Evolutionary conservation across 2,888 invertebrate genomes (phyloP).

Genomic region (Ormyrus pomaceus): DNA sequence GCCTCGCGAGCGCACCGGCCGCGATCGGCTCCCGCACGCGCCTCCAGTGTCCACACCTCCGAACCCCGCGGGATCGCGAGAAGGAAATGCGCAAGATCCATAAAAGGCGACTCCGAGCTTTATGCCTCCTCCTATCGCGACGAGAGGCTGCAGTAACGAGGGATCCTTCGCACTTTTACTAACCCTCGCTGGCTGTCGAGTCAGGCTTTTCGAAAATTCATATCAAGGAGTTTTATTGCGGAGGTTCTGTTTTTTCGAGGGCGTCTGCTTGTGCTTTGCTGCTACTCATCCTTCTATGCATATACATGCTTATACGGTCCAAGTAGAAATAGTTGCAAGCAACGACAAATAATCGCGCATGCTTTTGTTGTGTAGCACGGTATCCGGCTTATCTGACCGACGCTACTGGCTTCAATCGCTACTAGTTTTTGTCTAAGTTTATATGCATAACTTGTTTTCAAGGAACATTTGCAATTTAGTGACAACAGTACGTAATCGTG

Average conservation of each 20-base stretch:
- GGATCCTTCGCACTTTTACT: too few species aligned
- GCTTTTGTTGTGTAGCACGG: constrained; percentile 67
- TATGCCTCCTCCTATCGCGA: not conserved
- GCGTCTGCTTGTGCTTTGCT: not conserved
- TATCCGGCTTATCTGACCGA: constrained; percentile 70
- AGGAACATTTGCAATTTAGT: constrained; percentile 69
- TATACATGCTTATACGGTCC: constrained; percentile 44
- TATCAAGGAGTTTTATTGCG: constrained; percentile 15
- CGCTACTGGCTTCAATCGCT: constrained; percentile 21
- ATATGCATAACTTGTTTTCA: constrained; percentile 60
- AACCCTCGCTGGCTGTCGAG: too few species aligned
- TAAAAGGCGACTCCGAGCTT: constrained; percentile 38
- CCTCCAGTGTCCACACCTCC: not conserved
- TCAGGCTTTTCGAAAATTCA: too few species aligned
- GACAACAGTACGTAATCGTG: too few species aligned
- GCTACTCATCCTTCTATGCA: not conserved
- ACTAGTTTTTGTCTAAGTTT: constrained; percentile 26
- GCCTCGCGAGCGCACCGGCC: not conserved
- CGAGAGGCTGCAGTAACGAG: too few species aligned
- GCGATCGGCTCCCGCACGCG: not conserved
- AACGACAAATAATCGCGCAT: constrained; percentile 61
- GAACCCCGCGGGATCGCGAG: not conserved
- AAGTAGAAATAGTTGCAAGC: constrained; percentile 55
- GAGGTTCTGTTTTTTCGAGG: constrained; percentile 9
- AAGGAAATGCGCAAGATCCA: constrained; percentile 27